A percentile compares a stretch with the other conserved stretches of the same genome.
Conservation (phyloP, 2,797 vertebrate genomes). For the Acestrorhynchus altus region DNA sequence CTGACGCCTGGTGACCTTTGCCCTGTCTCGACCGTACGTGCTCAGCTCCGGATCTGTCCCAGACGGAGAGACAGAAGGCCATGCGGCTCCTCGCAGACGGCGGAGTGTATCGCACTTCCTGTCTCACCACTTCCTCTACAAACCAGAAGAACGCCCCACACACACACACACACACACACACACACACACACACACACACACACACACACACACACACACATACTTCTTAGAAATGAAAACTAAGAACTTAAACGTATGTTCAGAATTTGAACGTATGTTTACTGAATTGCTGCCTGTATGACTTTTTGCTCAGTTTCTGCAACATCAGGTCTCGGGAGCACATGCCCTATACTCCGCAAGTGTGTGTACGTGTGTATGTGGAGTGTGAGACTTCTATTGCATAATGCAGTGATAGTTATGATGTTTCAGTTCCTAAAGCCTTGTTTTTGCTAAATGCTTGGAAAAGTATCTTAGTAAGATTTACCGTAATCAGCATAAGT, state of each 20-base stretch:
- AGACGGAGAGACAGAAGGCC: slow-evolving; percentile 73
- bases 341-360: not conserved
- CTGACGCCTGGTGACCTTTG: slow-evolving; percentile 26
- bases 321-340: slow-evolving; percentile 21
- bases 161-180: slow-evolving; percentile 4
- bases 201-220: slow-evolving; percentile 12
- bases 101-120: slow-evolving; percentile 55
- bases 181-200: not conserved
- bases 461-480: too few species aligned
- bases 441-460: too few species aligned
- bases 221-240: slow-evolving; percentile 37
- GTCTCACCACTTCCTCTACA: slow-evolving; percentile 48
- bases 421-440: too few species aligned
- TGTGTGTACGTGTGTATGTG: not conserved
- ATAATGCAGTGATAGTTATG: not conserved
- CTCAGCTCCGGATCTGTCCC: slow-evolving; percentile 70
- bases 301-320: slow-evolving; percentile 36
- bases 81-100: slow-evolving; percentile 46
- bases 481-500: too few species aligned
- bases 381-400: not conserved
- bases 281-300: not conserved
- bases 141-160: slow-evolving; percentile 18
- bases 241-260: slow-evolving; percentile 6
- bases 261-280: slow-evolving; percentile 13
- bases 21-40: not conserved